Evolutionary conservation across 2,797 vertebrate species (phyloP), one percentile per base, ranked within the genome.

Genomic region (Tadarida brasiliensis): DNA sequence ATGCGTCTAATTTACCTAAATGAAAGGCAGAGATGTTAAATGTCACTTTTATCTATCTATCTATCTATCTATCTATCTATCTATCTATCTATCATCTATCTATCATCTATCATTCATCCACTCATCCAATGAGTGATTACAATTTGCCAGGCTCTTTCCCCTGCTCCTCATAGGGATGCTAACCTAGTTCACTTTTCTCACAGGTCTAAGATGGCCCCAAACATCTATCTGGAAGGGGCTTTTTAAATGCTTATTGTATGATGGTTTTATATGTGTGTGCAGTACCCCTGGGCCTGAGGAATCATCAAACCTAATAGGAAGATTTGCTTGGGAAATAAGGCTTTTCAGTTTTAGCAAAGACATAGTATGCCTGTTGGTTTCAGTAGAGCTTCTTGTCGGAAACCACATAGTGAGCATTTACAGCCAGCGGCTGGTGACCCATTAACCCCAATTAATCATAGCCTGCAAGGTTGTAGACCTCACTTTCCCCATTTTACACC

Each of bases 21-120:
- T 51, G 14, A 63, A 59, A 68, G 22, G 15, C 49, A 65, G 92
- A 33, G 35, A 94, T 56, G 88, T 95, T 83, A 96, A 88, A 96
- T 56, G 24, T 81, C 77, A 90, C 87, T 22, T 70, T 22, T 61
- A 22, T 57, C 47, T 35, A 0, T 59, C 54, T 67, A 10, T 14
- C 22, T 91, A 24, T 47, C 8, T 57, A 5, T 80, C 30, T 54
- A 4, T n/a, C 26, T 28, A 8, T 83, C 24, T 20, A 12, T 59
- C 39, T 44, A 44, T 44, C 39, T 49, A 2, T 33, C 65, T 54
- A 1, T 22, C 14, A 16, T 70, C 63, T 35, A 54, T 68, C 33
- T 7, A 83, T 76, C 39, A 39, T 39, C 44, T n/a, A 14, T 35
- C 10, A 35, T n/a, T 26, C 15, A 39, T 65, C 39, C 20, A n/a